phyloP scores from a whole-genome alignment of 37 sponge, comb jelly and placozoan genomes.

The Spongilla lacustris region DNA sequence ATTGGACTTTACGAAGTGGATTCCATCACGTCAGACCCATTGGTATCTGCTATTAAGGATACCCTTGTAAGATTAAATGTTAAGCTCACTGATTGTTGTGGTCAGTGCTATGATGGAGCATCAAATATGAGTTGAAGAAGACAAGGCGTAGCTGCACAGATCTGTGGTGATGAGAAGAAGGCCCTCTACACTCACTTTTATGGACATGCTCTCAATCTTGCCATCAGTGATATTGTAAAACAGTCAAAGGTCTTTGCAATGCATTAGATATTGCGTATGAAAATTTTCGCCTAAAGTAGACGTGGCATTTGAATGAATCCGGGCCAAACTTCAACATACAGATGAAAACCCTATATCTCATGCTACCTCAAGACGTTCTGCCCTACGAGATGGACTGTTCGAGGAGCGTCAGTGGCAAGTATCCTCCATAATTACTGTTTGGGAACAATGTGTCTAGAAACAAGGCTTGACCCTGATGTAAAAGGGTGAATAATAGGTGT shows the following conservation, averaged over 20 bases:
- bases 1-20: constrained; percentile 71
- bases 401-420: constrained; percentile 27
- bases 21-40: constrained; percentile 46
- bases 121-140: constrained; percentile 45
- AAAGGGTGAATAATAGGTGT: constrained; percentile 74
- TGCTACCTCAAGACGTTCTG: constrained; percentile 54
- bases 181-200: constrained; percentile 76
- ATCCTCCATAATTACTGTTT: constrained; percentile 59
- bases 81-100: constrained; percentile 30
- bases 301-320: constrained; percentile 46
- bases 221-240: constrained; percentile 55
- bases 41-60: constrained; percentile 43
- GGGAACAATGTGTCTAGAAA: constrained; percentile 71
- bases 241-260: constrained; percentile 51
- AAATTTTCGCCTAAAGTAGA: constrained; percentile 74
- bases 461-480: constrained; percentile 59
- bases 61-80: constrained; percentile 35
- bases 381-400: constrained; percentile 62
- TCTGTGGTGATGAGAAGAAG: constrained; percentile 49
- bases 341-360: constrained; percentile 10
- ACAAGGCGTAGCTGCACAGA: constrained; percentile 50
- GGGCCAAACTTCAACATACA: constrained; percentile 16
- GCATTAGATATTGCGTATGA: constrained; percentile 63
- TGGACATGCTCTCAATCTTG: constrained; percentile 74
- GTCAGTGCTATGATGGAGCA: constrained; percentile 77